Base-by-base conservation (phyloP, 2,113 vertebrate genomes). In the Electrona antarctica region DNA sequence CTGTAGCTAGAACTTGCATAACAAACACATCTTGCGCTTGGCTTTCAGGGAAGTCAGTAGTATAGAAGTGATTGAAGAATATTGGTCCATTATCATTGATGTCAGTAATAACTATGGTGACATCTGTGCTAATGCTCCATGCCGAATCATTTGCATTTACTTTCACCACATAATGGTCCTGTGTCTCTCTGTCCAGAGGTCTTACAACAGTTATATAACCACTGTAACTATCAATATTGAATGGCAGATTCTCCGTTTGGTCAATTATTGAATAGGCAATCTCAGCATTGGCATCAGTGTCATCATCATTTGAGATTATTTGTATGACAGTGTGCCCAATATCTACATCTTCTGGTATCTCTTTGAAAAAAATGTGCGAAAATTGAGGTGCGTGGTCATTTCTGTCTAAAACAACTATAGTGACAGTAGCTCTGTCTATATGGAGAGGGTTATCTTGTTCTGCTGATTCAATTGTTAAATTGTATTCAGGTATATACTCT, bases 301-400 rank as follows among this genome's bases (percentile, higher is more conserved):
- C 93, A 48, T 90, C 90, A 74, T 94, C 93, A 7, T 52, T 81
- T 49, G 90, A 76, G 4, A 80, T 85, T 49, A 94, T 54, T 65
- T 80, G 82, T 69, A 91, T 54, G 45, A 92, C 45, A 4, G 85
- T 86, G 67, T 88, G 83, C 33, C 92, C 93, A 64, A 90, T 14
- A 8, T 84, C 83, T 2, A 86, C 73, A 64, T 92, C 89, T 76
- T 94, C 93, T 0, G 86, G 58, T 41, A 93, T 76, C 15, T 87
- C 80, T 15, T 89, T 63, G 56, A 87, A 8, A 74, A 90, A 92
- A 61, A 93, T 88, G 60, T 92, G 78, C 21, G 85, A 78, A 73
- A 94, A 94, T 7, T 80, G 88, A 73, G 93, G 93, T 0, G 84
- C 76, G 0, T 94, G 90, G 85, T 94, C 93, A 67, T 94, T 94